Base-by-base conservation (phyloP, 1,140 invertebrate genomes). In the Asobara japonica region DNA sequence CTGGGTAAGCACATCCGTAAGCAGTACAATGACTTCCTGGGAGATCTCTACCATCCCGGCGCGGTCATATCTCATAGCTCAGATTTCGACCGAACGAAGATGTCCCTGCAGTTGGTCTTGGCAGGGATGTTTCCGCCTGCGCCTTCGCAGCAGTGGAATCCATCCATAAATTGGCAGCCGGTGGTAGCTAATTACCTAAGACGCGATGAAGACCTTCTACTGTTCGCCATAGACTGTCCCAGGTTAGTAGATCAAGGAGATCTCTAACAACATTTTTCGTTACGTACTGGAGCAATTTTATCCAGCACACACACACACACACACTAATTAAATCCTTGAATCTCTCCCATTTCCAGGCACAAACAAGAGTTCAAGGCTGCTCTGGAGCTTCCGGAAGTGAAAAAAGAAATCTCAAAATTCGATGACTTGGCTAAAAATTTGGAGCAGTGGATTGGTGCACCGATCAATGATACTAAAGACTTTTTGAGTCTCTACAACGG, bases 31-130 rank as follows among this genome's bases (percentile, higher is more conserved):
- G 61, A 79, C 31, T 89, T 89, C 69, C 71, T 90, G 6, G 87
- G 86, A 0, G 71, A 80, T 0, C 2, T 62, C 1, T 91, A 90
- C 60, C 77, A 56, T 27, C 72, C 79, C 0, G 64, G 83, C 2
- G 74, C 89, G 74, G 81, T 92, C 7, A 78, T 80, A 29, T 86
- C 90, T 0, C 82, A 86, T 20, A 91, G 90, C 48, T 91, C 92
- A 0, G 88, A 90, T 71, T 87, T 87, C 13, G 84, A 90, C 25
- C 75, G 92, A 31, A 90, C 91, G 25, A 83, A 91, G 68, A 89
- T 91, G 73, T 83, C 83, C 1, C 73, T 82, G 1, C 78, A 83
- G 67, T 73, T 87, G 6, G 84, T 86, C 11, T 76, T 87, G 0
- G 79, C 83, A 0, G 75, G 79, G 8, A 65, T 87, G 2, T 88